Conservation (phyloP, 1,140 invertebrate genomes). For the Tachypleus tridentatus region DNA sequence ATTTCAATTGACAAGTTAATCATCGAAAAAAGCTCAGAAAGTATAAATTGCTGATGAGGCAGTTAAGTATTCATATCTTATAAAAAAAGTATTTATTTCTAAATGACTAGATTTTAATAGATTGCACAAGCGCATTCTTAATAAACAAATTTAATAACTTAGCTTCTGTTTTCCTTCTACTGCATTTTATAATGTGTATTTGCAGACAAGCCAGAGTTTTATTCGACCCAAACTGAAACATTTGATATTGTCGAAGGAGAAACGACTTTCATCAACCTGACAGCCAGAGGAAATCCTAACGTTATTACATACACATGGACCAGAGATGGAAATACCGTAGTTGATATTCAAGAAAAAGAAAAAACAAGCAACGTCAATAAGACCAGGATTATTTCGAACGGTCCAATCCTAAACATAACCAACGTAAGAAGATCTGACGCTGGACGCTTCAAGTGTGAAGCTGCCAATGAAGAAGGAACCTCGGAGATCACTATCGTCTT, state of each 20-base stretch:
- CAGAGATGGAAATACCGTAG: too few species aligned
- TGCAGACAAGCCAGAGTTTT: conserved; percentile 44
- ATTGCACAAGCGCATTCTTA: not conserved
- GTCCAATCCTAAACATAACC: conserved; percentile 69
- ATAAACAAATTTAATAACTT: not conserved
- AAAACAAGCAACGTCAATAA: conserved; percentile 16
- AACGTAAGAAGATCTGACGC: conserved; percentile 62
- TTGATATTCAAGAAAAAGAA: too few species aligned
- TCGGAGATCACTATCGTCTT: conserved; percentile 64
- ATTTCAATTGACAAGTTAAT: too few species aligned
- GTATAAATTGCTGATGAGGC: too few species aligned
- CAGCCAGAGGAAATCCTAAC: conserved; percentile 70
- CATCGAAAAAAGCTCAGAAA: too few species aligned
- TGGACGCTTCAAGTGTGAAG: conserved; percentile 76
- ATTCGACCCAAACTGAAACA: conserved; percentile 27
- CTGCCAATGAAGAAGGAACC: conserved; percentile 76
- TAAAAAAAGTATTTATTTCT: not conserved
- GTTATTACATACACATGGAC: conserved; percentile 75
- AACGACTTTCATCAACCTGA: conserved; percentile 59
- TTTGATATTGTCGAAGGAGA: conserved; percentile 68
- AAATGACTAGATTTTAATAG: not conserved
- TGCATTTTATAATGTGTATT: conserved; percentile 3
- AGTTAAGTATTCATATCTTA: too few species aligned
- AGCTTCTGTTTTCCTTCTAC: not conserved
- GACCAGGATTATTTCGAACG: conserved; percentile 52